Base-by-base conservation (phyloP, 2,797 vertebrate genomes). In the Sarcoramphus papa region DNA sequence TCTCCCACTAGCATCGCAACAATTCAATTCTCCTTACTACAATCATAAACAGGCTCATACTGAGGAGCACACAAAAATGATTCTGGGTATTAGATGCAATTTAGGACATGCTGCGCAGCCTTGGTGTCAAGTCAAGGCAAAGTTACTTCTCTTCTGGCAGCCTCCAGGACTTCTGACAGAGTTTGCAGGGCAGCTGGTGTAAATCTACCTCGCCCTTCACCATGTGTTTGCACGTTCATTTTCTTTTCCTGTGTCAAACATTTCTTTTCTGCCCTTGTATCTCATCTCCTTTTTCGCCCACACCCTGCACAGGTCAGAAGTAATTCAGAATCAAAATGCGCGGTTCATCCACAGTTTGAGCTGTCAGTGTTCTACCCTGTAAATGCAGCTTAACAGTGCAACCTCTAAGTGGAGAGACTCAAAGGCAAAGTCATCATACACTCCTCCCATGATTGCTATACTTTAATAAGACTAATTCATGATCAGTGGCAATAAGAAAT, bases 291-390 rank as follows among this genome's bases (percentile, higher is more conserved):
- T 63, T 68, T 62, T 40, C 3, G 2, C 4, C 9, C 7, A 31
- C 13, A 72, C 18, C 9, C 10, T 23, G 40, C 25, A 48, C 5
- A 23, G 23, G 14, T 43, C 57, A 50, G 57, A 70, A 63, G 65
- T 43, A 51, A 59, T 45, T 54, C 0, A 1, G 23, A 57, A 30
- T 45, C 16, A 37, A 65, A 62, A 68, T n/a, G 3, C 0, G 0
- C 23, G 21, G 19, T 25, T 51, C 43, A 56, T n/a, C 13, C 13
- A 12, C 11, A 12, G 30, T 40, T 28, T 63, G 74, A 74, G 43
- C 24, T 56, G 16, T 24, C 41, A 17, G 10, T n/a, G 41, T 35
- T 14, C 7, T 28, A 21, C 6, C 21, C 22, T 62, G 47, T 35
- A 31, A 31, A 41, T 21, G 40, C n/a, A 48, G 25, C 31, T 35